These are phyloP conservation scores for Tretioscincus oriximinensis DNA, from an alignment of 2,113 vertebrate species.

Conservation along the genomic window DNA sequence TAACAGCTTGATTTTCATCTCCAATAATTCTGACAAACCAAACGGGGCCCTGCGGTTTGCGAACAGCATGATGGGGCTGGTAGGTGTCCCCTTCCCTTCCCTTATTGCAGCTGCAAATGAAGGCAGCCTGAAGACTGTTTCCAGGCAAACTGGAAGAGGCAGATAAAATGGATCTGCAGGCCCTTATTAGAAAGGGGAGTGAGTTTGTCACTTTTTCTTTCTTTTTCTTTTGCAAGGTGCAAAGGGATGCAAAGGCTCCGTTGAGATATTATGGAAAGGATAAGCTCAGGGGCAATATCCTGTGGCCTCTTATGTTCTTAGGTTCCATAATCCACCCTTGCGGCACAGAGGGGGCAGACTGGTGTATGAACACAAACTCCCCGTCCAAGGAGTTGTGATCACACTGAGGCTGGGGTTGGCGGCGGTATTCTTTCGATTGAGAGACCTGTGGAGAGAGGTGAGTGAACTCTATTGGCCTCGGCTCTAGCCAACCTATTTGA, in stretches of 20 bases:
- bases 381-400: too few relatives aligned
- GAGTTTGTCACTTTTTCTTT: neutral
- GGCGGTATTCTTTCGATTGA: too few relatives aligned
- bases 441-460: too few relatives aligned
- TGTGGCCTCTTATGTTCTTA: too few relatives aligned
- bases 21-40: neutral
- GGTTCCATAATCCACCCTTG: too few relatives aligned
- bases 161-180: neutral
- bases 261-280: too few relatives aligned
- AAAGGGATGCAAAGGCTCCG: neutral
- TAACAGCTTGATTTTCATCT: conserved; percentile 15
- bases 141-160: neutral
- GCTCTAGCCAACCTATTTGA: too few relatives aligned
- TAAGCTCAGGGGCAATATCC: too few relatives aligned
- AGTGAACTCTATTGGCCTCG: too few relatives aligned
- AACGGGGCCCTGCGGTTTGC: neutral
- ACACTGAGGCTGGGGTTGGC: too few relatives aligned
- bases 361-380: too few relatives aligned
- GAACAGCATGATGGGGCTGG: neutral
- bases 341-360: too few relatives aligned
- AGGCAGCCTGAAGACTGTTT: neutral
- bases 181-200: neutral
- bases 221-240: neutral
- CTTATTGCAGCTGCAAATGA: neutral
- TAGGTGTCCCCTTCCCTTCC: neutral